Base-by-base conservation (phyloP, 2,888 invertebrate species). In the Siphonodentalium dalli region DNA sequence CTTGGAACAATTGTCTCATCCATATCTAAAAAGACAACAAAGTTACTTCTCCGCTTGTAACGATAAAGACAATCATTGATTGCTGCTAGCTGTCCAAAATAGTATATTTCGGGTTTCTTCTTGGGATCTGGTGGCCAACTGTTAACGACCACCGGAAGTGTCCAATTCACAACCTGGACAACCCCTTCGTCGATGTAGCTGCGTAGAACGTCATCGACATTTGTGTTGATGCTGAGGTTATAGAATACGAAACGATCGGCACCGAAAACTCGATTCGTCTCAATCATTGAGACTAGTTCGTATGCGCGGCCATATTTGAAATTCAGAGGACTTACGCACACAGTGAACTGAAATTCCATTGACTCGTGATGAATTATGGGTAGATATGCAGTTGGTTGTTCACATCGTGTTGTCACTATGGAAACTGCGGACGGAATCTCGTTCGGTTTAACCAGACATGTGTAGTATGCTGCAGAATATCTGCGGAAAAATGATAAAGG, bases 1-100 rank as follows among this genome's bases (percentile, higher is more conserved):
- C 57, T 55, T 1, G 80, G 80, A 23, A 80, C 68, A 33, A 80
- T 70, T 45, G 77, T 75, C 56, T 80, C 80, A 49, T 80, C 80
- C 9, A 80, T 39, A 55, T 80, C 80, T 33, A 69, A 51, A 54
- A 70, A 75, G 6, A 74, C 76, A n/a, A 78, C 40, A 53, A 68
- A 76, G 26, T 69, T 52, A 18, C 66, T 66, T 20, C 46, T 23
- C 27, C 65, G 40, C 55, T 67, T 65, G 47, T 66, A 61, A 42
- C 79, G 58, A 50, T 76, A 74, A 2, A 78, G 64, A 54, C 80
- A 80, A 60, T 80, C 79, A 55, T 79, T 76, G 48, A 77, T 64
- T 11, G 77, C 69, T 5, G 74, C 65, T 34, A 77, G 51, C 53
- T 81, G 80, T 3, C 71, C 80, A 55, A 74, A 72, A 59, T 79